Percentiles rank a stretch among this genome's conserved stretches.
phyloP scores from a whole-genome alignment of 1,140 invertebrate genomes.

The Scaptomyza graminum region DNA sequence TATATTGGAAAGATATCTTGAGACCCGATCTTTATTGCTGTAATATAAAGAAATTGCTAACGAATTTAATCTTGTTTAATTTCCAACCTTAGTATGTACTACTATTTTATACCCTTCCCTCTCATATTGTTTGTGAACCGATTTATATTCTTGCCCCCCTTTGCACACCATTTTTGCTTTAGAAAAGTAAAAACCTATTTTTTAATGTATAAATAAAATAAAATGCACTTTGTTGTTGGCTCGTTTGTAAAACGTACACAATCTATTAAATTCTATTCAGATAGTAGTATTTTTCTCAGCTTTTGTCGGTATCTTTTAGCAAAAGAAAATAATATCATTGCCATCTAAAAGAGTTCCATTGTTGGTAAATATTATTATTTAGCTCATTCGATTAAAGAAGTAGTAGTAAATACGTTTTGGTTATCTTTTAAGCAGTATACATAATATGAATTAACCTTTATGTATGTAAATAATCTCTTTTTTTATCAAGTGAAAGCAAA shows the following conservation, averaged over 20 bases:
- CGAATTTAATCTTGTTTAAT: conserved; percentile 76
- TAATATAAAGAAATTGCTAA: conserved; percentile 76
- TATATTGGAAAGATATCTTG: conserved; percentile 17
- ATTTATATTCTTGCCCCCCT: conserved; percentile 38
- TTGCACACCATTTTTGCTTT: conserved; percentile 38
- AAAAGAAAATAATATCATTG: conserved; percentile 43
- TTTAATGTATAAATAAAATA: conserved; percentile 57
- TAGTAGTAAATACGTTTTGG: conserved; percentile 57
- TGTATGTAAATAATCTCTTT: conserved; percentile 32
- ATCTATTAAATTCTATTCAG: conserved; percentile 39
- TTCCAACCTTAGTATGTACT: conserved; percentile 11
- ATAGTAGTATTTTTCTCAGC: conserved; percentile 49
- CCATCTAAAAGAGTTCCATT: conserved; percentile 58
- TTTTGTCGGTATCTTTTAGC: conserved; percentile 16
- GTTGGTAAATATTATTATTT: conserved; percentile 60
- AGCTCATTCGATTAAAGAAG: conserved; percentile 45
- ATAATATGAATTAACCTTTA: conserved; percentile 13
- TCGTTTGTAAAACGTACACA: conserved; percentile 57
- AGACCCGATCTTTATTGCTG: conserved; percentile 59
- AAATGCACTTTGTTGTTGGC: conserved; percentile 67
- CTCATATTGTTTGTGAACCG: conserved; percentile 12
- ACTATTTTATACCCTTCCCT: not conserved
- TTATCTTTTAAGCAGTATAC: conserved; percentile 54
- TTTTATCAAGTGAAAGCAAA: conserved; percentile 31
- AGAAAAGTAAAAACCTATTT: conserved; percentile 50